Base-by-base conservation (phyloP, 35 echinoderm and acorn worm genomes). In the Patiria miniata region DNA sequence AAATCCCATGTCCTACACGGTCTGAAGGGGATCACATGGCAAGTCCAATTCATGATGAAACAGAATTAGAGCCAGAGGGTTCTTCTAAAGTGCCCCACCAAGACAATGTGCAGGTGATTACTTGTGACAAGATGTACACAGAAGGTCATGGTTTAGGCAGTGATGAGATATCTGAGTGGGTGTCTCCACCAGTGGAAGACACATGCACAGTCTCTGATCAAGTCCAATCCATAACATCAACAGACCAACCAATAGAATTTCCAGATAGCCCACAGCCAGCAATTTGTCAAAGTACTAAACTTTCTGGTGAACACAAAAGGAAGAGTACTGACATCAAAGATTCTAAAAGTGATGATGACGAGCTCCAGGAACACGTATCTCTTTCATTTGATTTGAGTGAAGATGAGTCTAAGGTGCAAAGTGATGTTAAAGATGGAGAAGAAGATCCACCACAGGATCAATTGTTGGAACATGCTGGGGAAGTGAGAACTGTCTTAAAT, bases 211-310 rank as follows among this genome's bases (percentile, higher is more conserved):
- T 23, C 34, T 73, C 26, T 73, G 65, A 73, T 4, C 26, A 34
- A 32, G 65, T 23, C 34, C 26, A 14, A 30, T 73, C 14, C 14
- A 26, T 5, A 60, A 73, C 65, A 73, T 73, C 29, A 10, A 2
- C 65, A 73, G 34, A 73, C 30, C 65, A 73, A 73, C 26, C 65
- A 36, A 23, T 73, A 73, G 26, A 73, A 73, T 34, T 73, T 26
- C 26, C 26, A 12, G 65, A 73, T 23, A 73, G 65, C 34, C 65
- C 26, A 73, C 19, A 73, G 65, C 26, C 65, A 73, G 26, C 65
- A 73, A 73, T 4, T 47, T 4, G 12, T 47, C 42, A 4, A 47
- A 12, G 42, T 12, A 47, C 42, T 47, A 12, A 47, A 4, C 4
- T 47, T 47, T 47, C 42, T 47, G 12, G 42, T 47, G 42, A 12